These are phyloP conservation scores for Pipa parva DNA, from an alignment of 2,113 vertebrate species.

Conservation along the genomic window DNA sequence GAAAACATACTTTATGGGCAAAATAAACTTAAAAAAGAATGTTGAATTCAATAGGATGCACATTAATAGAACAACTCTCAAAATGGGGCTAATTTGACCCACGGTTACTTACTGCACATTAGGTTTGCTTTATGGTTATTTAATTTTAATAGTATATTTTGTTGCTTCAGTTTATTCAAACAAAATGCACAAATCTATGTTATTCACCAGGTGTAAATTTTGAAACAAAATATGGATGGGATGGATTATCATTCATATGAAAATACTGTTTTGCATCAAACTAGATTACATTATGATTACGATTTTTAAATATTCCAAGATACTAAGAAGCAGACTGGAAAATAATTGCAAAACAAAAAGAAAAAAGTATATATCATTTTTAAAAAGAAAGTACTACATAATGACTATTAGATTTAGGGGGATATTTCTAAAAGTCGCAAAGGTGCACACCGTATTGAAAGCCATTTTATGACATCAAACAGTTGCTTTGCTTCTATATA, in stretches of 20 bases:
- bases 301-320: too few species aligned
- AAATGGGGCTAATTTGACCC: constrained; percentile 57
- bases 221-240: background rate
- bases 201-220: background rate
- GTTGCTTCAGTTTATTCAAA: background rate
- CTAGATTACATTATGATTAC: too few species aligned
- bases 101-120: constrained; percentile 37
- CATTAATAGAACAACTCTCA: constrained; percentile 64
- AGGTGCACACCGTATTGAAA: too few species aligned
- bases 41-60: constrained; percentile 53
- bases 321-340: too few species aligned
- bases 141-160: constrained; percentile 16
- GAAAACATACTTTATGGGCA: constrained; percentile 72
- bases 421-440: too few species aligned
- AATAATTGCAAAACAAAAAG: too few species aligned
- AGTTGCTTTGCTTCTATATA: too few species aligned
- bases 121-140: constrained; percentile 15
- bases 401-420: too few species aligned
- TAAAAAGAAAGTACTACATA: too few species aligned
- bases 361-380: too few species aligned
- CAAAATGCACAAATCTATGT: background rate
- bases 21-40: constrained; percentile 67
- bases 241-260: background rate
- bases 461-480: too few species aligned
- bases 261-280: background rate